Percentiles rank a stretch among this genome's conserved stretches.
Conservation (phyloP, 2,113 vertebrate species). For the Oenanthe oenanthe region DNA sequence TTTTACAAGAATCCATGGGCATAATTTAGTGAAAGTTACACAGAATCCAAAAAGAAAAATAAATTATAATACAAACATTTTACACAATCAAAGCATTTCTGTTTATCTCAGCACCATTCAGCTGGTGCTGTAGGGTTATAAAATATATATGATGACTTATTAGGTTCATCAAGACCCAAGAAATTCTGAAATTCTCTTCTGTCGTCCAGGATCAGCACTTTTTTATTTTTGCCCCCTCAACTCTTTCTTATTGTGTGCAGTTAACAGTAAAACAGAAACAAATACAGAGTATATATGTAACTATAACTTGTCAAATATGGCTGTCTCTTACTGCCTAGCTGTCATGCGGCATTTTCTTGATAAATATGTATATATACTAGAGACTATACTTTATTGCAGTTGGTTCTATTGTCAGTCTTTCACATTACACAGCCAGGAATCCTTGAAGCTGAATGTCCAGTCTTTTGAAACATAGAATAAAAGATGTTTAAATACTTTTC, state of each 20-base stretch:
- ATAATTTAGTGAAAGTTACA: background rate
- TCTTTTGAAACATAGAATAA: slow-evolving; percentile 65
- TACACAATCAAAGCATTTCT: background rate
- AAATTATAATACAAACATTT: background rate
- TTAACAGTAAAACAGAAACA: background rate
- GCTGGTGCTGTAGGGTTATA: background rate
- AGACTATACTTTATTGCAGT: slow-evolving; percentile 45
- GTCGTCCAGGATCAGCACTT: background rate
- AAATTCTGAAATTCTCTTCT: background rate
- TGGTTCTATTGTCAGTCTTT: slow-evolving; percentile 25
- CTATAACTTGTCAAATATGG: background rate
- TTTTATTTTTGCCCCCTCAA: rapidly evolving
- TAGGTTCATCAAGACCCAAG: background rate
- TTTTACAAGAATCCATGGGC: background rate
- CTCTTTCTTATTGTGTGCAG: background rate
- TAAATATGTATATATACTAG: slow-evolving; percentile 5
- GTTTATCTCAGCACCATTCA: background rate
- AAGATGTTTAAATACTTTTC: slow-evolving; percentile 66
- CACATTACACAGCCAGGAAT: slow-evolving; percentile 42
- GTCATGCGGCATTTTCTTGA: background rate
- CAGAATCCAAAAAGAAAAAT: background rate
- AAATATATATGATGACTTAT: background rate
- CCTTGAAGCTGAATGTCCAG: slow-evolving; percentile 44
- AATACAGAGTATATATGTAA: background rate
- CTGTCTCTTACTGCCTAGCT: background rate